Evolutionary conservation across 2,113 vertebrate species (phyloP).

Genomic region (Marcusenius ussheri): DNA sequence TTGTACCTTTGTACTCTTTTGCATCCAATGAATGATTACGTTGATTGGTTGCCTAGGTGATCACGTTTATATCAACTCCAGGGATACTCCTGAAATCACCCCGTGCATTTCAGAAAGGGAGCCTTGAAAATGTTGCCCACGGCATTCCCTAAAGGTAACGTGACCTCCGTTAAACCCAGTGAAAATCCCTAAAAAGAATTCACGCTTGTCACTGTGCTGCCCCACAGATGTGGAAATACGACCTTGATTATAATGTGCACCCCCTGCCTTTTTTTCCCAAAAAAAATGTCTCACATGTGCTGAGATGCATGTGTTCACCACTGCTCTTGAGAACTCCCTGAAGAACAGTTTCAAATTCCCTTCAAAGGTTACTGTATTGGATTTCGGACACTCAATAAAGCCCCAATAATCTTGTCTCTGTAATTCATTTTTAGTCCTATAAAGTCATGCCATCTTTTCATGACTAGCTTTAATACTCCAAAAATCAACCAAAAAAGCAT

Average conservation of each 20-base stretch:
- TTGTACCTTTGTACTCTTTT: conserved; percentile 5
- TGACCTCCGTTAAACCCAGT: neutral
- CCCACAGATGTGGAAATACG: conserved; percentile 1
- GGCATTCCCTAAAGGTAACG: neutral
- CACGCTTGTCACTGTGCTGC: neutral
- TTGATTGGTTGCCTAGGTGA: neutral
- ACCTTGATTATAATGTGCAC: conserved; percentile 16
- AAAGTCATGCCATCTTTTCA: conserved; percentile 12
- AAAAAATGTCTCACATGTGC: neutral
- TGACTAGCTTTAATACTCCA: conserved; percentile 12
- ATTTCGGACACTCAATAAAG: conserved; percentile 29
- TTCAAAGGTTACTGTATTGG: conserved; percentile 29
- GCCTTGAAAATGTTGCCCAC: neutral
- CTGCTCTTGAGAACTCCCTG: conserved; percentile 5
- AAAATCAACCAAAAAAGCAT: neutral
- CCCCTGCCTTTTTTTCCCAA: neutral
- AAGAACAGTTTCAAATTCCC: conserved; percentile 24
- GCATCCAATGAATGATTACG: conserved; percentile 4
- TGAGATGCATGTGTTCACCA: conserved; percentile 2
- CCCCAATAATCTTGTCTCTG: conserved; percentile 22
- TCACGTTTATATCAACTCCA: neutral
- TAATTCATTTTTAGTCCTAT: conserved; percentile 19
- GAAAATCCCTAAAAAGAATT: neutral
- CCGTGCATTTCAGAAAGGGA: neutral
- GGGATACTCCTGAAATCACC: conserved; percentile 8